Evolutionary conservation across 2,888 invertebrate species (phyloP).

Genomic region (Deladenus siricidicola): DNA sequence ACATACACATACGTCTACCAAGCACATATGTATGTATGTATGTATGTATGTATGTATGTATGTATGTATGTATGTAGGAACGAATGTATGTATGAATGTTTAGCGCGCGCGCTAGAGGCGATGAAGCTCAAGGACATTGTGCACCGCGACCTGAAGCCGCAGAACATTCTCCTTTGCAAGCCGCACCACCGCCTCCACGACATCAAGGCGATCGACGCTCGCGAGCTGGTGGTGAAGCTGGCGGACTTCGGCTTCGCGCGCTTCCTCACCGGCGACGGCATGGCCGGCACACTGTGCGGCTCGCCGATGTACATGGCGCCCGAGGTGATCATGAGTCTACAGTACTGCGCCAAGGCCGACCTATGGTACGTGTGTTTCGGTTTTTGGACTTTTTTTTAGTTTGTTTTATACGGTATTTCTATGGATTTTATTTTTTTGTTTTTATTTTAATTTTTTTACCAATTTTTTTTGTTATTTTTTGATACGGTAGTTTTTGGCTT

Average conservation of each 20-base stretch:
- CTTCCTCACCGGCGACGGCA: slow-evolving; percentile 93
- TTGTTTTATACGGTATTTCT: too few relatives aligned
- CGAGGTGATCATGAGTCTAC: slow-evolving; percentile 83
- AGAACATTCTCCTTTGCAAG: slow-evolving; percentile 84
- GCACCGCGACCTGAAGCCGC: slow-evolving; percentile 96
- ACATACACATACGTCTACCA: too few relatives aligned
- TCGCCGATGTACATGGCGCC: slow-evolving; percentile 99
- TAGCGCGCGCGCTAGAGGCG: slow-evolving; percentile 92
- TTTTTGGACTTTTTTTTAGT: too few relatives aligned
- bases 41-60: too few relatives aligned
- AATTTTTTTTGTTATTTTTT: too few relatives aligned
- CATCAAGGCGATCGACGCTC: slow-evolving; percentile 34
- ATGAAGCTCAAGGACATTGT: slow-evolving; percentile 94
- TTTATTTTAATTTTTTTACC: too few relatives aligned
- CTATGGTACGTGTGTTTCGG: slow-evolving; percentile 75
- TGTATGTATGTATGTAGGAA: too few relatives aligned
- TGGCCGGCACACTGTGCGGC: slow-evolving; percentile 98
- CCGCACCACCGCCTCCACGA: slow-evolving; percentile 63
- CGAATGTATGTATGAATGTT: too few relatives aligned
- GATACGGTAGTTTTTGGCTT: too few relatives aligned
- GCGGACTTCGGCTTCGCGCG: slow-evolving; percentile 97
- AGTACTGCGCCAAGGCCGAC: slow-evolving; percentile 98
- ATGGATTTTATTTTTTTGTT: too few relatives aligned
- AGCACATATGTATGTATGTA: too few relatives aligned
- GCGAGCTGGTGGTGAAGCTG: slow-evolving; percentile 85